These are phyloP conservation scores for Steatocranus sp. DNA, from an alignment of 2,797 vertebrate genomes.

Conservation along the genomic window DNA sequence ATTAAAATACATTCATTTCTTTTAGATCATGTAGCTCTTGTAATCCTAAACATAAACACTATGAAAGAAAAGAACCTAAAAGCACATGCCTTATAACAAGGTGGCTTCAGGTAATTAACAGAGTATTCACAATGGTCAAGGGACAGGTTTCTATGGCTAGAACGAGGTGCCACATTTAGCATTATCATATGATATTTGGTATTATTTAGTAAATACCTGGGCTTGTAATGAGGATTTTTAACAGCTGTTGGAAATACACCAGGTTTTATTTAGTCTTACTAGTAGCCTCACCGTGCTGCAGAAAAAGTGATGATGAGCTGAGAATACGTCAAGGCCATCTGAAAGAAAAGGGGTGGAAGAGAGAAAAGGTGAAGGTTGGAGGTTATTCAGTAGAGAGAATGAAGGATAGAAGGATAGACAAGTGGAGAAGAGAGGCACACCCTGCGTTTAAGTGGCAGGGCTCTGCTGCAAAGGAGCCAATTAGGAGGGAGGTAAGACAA, in stretches of 20 bases:
- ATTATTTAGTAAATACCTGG: neutral
- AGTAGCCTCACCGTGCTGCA: neutral
- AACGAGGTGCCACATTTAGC: neutral
- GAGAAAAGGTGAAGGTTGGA: neutral
- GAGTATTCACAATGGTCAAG: neutral
- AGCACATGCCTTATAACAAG: neutral
- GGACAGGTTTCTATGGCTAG: neutral
- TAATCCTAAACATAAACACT: neutral
- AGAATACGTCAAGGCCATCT: slow-evolving; percentile 28
- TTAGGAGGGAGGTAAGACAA: slow-evolving; percentile 57
- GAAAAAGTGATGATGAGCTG: slow-evolving; percentile 4
- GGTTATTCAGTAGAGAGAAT: neutral
- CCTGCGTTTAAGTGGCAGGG: slow-evolving; percentile 44
- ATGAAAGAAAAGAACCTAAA: neutral
- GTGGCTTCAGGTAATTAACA: neutral
- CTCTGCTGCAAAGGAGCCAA: slow-evolving; percentile 64
- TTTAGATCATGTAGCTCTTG: neutral
- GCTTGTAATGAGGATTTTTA: neutral
- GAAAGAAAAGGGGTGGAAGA: neutral
- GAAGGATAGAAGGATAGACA: neutral
- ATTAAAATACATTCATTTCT: neutral
- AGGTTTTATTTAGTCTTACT: neutral
- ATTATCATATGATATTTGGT: neutral
- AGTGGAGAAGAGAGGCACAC: slow-evolving; percentile 25
- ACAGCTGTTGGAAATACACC: neutral